phyloP scores from a whole-genome alignment of 2,113 vertebrate genomes.

The Lampris megalopsis region DNA sequence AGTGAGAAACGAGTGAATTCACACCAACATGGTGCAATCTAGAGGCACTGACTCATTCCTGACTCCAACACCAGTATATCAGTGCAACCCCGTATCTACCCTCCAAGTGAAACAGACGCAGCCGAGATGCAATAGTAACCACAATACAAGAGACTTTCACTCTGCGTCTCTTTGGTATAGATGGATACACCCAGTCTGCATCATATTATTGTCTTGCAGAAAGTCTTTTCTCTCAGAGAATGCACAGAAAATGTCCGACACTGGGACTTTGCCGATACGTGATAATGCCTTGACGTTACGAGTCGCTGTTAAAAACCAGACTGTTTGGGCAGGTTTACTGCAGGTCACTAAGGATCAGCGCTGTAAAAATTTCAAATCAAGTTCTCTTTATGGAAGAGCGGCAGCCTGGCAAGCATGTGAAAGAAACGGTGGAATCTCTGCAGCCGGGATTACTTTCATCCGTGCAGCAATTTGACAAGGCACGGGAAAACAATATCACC shows the following conservation, averaged over 20 bases:
- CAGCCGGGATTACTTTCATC: background rate
- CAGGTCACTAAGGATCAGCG: background rate
- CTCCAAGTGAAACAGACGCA: conserved; percentile 56
- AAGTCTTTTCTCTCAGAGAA: too few relatives aligned
- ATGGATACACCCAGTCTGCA: background rate
- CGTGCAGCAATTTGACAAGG: background rate
- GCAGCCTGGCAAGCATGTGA: background rate
- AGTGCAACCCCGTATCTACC: conserved; percentile 53
- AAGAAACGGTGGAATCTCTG: background rate
- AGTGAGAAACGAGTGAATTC: conserved; percentile 55
- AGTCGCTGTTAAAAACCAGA: too few relatives aligned
- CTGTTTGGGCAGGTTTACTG: background rate
- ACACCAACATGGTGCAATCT: conserved; percentile 61
- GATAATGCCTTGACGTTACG: too few relatives aligned
- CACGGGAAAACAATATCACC: background rate
- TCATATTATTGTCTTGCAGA: background rate
- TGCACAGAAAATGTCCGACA: too few relatives aligned
- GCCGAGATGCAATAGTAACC: conserved; percentile 36
- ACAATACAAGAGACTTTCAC: background rate
- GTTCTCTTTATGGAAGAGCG: background rate
- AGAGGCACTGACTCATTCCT: conserved; percentile 58
- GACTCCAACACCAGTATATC: conserved; percentile 49
- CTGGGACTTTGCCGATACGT: too few relatives aligned
- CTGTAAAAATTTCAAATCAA: background rate
- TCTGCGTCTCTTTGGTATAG: background rate